Base-by-base conservation (phyloP, 2,888 invertebrate species). In the Harmothoe impar region DNA sequence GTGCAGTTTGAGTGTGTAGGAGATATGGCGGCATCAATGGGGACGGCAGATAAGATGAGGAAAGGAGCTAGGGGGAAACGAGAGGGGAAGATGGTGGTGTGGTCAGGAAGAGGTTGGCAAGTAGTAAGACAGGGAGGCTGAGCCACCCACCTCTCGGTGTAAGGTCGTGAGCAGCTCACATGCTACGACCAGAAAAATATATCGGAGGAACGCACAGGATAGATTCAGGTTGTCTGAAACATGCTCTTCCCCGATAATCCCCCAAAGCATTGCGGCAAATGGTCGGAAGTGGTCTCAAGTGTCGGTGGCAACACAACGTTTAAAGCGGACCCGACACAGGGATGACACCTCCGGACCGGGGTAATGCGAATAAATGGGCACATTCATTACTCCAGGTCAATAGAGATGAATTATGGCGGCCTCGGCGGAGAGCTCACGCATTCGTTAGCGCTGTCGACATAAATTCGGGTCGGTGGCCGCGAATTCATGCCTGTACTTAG, bases 401-500 rank as follows among this genome's bases (percentile, higher is more conserved):
- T 86, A 86, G 29, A n/a, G n/a, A 86, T 86, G 86, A 86, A 86
- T 54, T 86, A 86, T 86, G 29, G 43, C 43, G 10, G 86, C 25
- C 3, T 54, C 86, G 31, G 15, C 25, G n/a, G 1, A 31, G 17
- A 86, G 54, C 52, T 25, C 52, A 54, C 25, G 54, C 31, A 54
- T 86, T 86, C 86, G 86, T 86, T 86, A 86, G 25, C 25, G 54
- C 86, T 86, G 86, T 86, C 86, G 25, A 54, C 86, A 86, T 86
- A 29, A 86, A 86, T 86, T 72, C 23, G n/a, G 33, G 43, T 35
- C 31, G 29, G 43, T 20, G 62, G 29, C 72, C 72, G 25, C 31
- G 72, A 29, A 72, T 72, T 25, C 72, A 72, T 29, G 72, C 15
- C 1, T 72, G 29, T 72, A 25, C 29, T 72, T 72, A 72, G 15